Conservation (phyloP, 2,797 vertebrate species). For the Anniella stebbinsi region DNA sequence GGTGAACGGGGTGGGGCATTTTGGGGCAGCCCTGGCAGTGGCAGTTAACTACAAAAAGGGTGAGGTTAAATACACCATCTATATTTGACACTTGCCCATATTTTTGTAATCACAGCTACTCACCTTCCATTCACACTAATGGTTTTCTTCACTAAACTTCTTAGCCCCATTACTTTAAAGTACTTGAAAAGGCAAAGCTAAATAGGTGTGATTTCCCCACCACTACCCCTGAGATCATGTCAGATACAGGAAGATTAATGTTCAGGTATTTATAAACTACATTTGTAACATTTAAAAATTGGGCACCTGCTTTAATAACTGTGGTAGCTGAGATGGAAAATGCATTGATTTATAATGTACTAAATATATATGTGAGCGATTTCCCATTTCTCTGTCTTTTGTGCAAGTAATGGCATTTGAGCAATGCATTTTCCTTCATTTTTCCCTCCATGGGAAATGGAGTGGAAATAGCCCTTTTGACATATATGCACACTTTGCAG, state of each 20-base stretch:
- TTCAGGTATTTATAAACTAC: conserved; percentile 34
- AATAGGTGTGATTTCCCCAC: conserved; percentile 3
- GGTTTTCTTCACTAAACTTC: background rate
- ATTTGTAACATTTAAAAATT: conserved; percentile 17
- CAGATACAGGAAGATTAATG: background rate
- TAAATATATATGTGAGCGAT: background rate
- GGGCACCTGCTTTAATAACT: conserved; percentile 4
- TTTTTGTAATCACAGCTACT: background rate
- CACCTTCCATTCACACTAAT: background rate
- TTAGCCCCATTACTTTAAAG: background rate
- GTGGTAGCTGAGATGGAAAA: conserved; percentile 30
- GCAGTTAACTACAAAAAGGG: background rate
- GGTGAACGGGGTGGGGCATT: background rate
- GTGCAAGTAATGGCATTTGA: conserved; percentile 45
- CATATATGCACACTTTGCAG: conserved; percentile 45
- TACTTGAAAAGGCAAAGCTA: conserved; percentile 13
- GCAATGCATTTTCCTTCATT: conserved; percentile 53
- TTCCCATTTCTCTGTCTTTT: conserved; percentile 39
- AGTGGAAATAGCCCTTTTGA: conserved; percentile 57
- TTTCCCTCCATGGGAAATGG: conserved; percentile 29
- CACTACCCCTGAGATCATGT: background rate
- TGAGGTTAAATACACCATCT: rapidly evolving
- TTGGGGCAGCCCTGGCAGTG: background rate
- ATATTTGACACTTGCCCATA: background rate
- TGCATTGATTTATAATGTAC: conserved; percentile 25